Conservation (phyloP, 2,888 invertebrate species). For the Cantharis rufa region DNA sequence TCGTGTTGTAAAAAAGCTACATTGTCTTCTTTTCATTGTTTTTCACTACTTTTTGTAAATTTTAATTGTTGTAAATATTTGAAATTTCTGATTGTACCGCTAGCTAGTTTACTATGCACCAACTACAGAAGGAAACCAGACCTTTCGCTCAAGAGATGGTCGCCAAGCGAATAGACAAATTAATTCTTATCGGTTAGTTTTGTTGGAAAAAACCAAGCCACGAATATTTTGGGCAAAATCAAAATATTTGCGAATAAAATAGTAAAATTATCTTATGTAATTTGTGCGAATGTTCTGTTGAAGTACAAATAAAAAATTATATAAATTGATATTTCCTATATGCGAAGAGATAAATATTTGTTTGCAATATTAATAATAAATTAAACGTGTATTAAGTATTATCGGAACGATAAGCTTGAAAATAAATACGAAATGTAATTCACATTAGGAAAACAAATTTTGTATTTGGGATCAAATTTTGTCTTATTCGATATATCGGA, state of each 20-base stretch:
- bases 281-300: background rate
- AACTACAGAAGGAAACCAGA: too few species aligned
- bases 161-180: too few species aligned
- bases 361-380: background rate
- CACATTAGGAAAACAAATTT: background rate
- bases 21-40: too few species aligned
- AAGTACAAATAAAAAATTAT: background rate
- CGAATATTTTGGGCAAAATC: background rate
- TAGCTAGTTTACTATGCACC: too few species aligned
- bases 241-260: background rate
- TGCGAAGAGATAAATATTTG: background rate
- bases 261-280: background rate
- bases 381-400: background rate
- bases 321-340: background rate
- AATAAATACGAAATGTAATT: background rate
- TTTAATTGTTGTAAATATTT: too few species aligned
- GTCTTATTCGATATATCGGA: background rate
- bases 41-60: too few species aligned
- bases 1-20: too few species aligned
- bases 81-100: too few species aligned
- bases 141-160: too few species aligned
- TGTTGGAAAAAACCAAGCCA: too few species aligned
- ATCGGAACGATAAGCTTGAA: background rate
- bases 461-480: background rate
- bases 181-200: too few species aligned